A percentile compares a stretch with the other conserved stretches of the same genome.
These are phyloP conservation scores for Poecilia wingei DNA, from an alignment of 2,797 vertebrate species.

Conservation along the genomic window DNA sequence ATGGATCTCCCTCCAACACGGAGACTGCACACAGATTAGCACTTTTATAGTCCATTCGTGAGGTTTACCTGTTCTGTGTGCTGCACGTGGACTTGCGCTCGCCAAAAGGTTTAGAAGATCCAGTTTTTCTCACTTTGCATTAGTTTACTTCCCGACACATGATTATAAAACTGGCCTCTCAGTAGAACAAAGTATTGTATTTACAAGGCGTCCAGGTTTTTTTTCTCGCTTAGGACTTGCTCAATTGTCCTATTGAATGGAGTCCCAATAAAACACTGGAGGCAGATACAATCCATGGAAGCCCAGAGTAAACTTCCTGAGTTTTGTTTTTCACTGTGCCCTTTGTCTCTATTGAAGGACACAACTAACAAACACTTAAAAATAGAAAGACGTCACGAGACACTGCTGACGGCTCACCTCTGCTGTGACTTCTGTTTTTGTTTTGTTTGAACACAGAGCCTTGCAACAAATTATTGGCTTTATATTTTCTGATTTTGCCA, in stretches of 20 bases:
- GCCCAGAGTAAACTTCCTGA: slow-evolving; percentile 57
- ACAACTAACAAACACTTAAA: slow-evolving; percentile 53
- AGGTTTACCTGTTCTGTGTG: background rate
- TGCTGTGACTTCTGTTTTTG: background rate
- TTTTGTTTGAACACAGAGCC: background rate
- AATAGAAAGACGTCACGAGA: slow-evolving; percentile 43
- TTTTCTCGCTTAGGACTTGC: background rate
- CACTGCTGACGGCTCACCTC: slow-evolving; percentile 13
- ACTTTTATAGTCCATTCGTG: background rate
- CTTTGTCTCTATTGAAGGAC: slow-evolving; percentile 35
- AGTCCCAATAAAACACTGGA: slow-evolving; percentile 19
- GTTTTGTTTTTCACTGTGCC: slow-evolving; percentile 15
- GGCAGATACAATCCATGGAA: slow-evolving; percentile 49
- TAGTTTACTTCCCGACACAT: background rate
- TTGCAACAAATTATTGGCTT: background rate
- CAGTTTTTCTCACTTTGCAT: background rate
- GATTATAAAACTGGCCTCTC: background rate
- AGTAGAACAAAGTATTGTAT: background rate
- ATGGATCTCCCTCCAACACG: background rate
- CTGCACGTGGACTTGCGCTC: background rate
- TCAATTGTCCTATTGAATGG: slow-evolving; percentile 21
- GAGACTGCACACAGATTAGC: background rate
- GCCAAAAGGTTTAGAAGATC: background rate
- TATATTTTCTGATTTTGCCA: background rate
- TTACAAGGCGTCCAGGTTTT: background rate